A percentile compares a stretch with the other conserved stretches of the same genome.
Conservation (phyloP, 1,140 invertebrate species). For the Drosophila sulfurigaster region DNA sequence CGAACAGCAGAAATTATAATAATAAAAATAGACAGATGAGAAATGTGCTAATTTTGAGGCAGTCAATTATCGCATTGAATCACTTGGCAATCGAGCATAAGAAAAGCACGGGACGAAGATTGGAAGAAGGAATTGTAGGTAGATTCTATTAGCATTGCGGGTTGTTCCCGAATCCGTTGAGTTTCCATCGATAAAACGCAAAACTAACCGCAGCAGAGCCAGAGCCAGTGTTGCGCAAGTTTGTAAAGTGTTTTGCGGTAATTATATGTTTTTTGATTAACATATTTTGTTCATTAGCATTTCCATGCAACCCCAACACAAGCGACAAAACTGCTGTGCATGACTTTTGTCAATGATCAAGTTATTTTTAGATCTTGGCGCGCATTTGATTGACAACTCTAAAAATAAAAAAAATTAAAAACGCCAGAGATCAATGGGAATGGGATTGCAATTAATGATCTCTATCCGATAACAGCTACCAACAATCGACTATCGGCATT, state of each 20-base stretch:
- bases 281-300: slow-evolving; percentile 1
- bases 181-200: neutral
- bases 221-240: neutral
- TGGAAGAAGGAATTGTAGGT: neutral
- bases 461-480: slow-evolving; percentile 21
- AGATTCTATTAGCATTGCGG: neutral
- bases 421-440: neutral
- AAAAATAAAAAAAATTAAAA: slow-evolving; percentile 3
- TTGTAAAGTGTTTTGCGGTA: neutral
- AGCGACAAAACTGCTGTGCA: neutral
- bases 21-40: slow-evolving; percentile 26
- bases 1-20: neutral
- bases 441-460: neutral
- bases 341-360: neutral
- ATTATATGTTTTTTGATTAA: neutral
- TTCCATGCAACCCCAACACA: neutral
- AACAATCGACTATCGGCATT: slow-evolving; percentile 19
- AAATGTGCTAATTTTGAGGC: slow-evolving; percentile 20
- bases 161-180: neutral
- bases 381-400: slow-evolving; percentile 3
- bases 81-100: neutral
- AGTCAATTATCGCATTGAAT: slow-evolving; percentile 9
- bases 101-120: neutral
- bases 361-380: neutral
- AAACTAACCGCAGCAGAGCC: neutral